Base-by-base conservation (phyloP, 2,888 invertebrate genomes). In the Polymixis lichenea region DNA sequence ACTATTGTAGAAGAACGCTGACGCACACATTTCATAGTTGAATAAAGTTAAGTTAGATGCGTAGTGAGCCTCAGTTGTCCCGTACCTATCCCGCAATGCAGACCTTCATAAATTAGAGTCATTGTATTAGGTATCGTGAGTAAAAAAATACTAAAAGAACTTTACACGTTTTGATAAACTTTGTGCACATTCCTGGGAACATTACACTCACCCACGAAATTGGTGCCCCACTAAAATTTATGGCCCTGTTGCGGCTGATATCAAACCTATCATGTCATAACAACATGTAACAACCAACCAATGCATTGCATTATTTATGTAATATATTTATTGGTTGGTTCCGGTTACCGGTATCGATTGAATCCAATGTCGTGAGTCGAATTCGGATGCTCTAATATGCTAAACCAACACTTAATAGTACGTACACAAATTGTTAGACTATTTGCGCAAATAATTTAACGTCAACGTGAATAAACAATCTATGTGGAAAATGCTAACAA, bases 381-480 rank as follows among this genome's bases (percentile, higher is more conserved):
- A 62, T 77, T 56, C 15, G 49, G 38, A 2, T 49, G 58, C 9
- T n/a, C 64, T 68, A 68, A 53, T 53, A 17, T 38, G 28, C 58
- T 46, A 17, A 13, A 62, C 15, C 19, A 56, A 77, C 53, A 68
- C 15, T 43, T 8, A 38, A 38, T 68, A 25, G 19, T 13, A 32
- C 58, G 32, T 55, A 32, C 17, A 17, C 7, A 46, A 32, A 49
- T 38, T 17, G 2, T 83, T 77, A 15, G 2, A 25, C 28, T 60
- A 53, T 80, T 73, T 53, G 53, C 25, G 19, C 11, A 56, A 6
- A 4, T 43, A 43, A 43, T 66, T 61, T 62, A 32, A 32, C 22
- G 22, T 32, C 28, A n/a, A 53, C 51, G 61, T 67, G 67, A 58
- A 51, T 56, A 58, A 58, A 77, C 13, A 46, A 65, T 64, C 43